These are phyloP conservation scores for Hephaestus fuliginosus DNA, from an alignment of 2,797 vertebrate species.

Conservation along the genomic window DNA sequence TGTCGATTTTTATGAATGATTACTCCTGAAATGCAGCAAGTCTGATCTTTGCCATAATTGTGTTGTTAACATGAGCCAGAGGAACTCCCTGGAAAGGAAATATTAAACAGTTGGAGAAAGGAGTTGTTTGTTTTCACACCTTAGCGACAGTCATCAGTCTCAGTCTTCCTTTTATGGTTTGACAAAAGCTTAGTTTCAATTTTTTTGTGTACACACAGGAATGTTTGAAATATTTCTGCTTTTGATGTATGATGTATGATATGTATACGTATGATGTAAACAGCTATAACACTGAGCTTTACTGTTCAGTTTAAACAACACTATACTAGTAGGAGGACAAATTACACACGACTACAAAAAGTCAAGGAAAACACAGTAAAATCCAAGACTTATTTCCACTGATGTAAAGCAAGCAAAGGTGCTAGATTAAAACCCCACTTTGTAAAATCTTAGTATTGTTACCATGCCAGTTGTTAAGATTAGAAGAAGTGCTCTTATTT, in stretches of 20 bases:
- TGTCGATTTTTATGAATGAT: conserved; percentile 66
- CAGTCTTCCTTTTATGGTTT: conserved; percentile 12
- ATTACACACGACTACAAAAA: neutral
- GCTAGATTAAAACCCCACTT: neutral
- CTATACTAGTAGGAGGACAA: neutral
- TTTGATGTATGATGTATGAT: neutral
- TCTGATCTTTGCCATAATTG: conserved; percentile 43
- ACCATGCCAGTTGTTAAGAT: too few species aligned
- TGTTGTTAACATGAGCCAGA: conserved; percentile 24
- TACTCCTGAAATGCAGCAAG: conserved; percentile 31
- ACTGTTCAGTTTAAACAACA: neutral
- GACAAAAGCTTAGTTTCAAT: neutral
- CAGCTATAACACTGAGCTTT: neutral
- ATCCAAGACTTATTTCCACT: neutral
- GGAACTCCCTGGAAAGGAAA: conserved; percentile 51
- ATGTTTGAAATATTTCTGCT: neutral
- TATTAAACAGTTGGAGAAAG: conserved; percentile 40
- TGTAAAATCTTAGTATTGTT: too few species aligned
- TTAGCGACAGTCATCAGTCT: conserved; percentile 22
- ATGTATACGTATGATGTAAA: neutral
- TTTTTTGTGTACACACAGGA: neutral
- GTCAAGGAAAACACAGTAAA: neutral
- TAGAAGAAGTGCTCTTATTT: too few species aligned
- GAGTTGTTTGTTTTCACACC: conserved; percentile 52
- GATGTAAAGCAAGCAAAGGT: neutral